Percentiles rank a stretch among this genome's conserved stretches.
These are phyloP conservation scores for Apotomis turbidana DNA, from an alignment of 2,888 invertebrate species.

Conservation along the genomic window DNA sequence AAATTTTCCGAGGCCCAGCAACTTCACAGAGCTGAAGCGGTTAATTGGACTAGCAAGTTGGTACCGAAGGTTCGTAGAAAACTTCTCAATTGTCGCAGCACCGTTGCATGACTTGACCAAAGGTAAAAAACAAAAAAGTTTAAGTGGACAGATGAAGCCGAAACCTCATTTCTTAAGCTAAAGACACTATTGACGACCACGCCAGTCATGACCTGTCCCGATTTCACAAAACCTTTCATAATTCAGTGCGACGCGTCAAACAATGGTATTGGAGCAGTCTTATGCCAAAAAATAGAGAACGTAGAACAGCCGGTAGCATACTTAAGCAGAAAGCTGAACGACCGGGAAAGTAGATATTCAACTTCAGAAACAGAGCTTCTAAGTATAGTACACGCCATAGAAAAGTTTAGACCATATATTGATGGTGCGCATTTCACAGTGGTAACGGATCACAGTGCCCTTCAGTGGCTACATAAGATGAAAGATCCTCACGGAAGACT, in stretches of 20 bases:
- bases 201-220: background rate
- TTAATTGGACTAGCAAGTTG: constrained; percentile 2
- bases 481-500: constrained; percentile 35
- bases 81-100: background rate
- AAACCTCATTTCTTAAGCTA: background rate
- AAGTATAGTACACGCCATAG: constrained; percentile 2
- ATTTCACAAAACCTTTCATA: background rate
- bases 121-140: constrained; percentile 1
- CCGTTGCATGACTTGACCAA: constrained; percentile 1
- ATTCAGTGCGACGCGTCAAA: constrained; percentile 13
- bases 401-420: constrained; percentile 41
- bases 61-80: constrained; percentile 1
- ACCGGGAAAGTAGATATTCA: constrained; percentile 2
- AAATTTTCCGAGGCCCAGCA: background rate
- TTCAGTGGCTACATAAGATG: constrained; percentile 32
- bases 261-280: constrained; percentile 27
- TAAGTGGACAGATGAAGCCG: background rate
- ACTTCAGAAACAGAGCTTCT: constrained; percentile 10
- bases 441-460: constrained; percentile 40
- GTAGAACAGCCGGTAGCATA: background rate
- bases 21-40: constrained; percentile 13
- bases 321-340: background rate
- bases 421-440: constrained; percentile 6
- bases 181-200: constrained; percentile 3
- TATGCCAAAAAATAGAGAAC: background rate